Conservation (phyloP, 2,797 vertebrate genomes). For the Pitangus sulphuratus region DNA sequence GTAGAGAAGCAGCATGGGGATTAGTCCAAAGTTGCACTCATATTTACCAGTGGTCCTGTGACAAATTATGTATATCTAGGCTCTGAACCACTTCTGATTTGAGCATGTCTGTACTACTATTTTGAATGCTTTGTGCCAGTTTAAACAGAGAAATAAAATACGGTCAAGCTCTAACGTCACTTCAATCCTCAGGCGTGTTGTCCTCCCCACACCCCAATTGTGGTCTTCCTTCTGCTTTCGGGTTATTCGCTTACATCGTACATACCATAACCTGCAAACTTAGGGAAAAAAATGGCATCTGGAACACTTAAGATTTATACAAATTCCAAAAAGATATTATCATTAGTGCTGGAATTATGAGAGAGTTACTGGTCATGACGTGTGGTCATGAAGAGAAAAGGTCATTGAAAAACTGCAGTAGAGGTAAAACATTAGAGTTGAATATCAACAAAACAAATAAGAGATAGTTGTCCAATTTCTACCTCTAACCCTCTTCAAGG, state of each 20-base stretch:
- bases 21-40: accelerated
- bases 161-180: background rate
- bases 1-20: background rate
- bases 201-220: accelerated
- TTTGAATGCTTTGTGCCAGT: background rate
- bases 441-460: background rate
- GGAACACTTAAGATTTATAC: background rate
- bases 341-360: background rate
- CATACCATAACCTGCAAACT: background rate
- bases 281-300: background rate
- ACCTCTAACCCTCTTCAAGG: background rate
- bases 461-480: background rate
- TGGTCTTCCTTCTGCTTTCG: background rate
- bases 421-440: background rate
- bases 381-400: background rate
- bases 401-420: background rate
- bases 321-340: background rate
- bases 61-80: background rate
- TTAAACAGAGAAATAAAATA: background rate
- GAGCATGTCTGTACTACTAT: background rate
- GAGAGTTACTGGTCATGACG: background rate
- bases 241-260: background rate
- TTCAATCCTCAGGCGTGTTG: background rate
- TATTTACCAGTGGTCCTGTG: background rate
- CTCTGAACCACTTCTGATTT: background rate